phyloP scores from a whole-genome alignment of 2,888 invertebrate genomes.

The Eulithis prunata region DNA sequence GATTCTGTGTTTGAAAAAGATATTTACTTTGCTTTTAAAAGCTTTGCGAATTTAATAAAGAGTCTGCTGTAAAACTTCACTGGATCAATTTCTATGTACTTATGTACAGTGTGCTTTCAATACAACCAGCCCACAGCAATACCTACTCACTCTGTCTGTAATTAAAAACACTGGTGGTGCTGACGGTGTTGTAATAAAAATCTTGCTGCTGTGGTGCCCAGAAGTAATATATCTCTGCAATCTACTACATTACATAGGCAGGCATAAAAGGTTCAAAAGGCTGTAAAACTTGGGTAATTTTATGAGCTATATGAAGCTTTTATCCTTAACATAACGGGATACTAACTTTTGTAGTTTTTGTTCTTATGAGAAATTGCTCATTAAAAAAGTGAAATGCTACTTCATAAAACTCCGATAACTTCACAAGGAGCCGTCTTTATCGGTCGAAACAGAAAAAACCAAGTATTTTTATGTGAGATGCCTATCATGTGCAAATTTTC shows the following conservation, averaged over 20 bases:
- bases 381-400: constrained; percentile 5
- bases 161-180: constrained; percentile 4
- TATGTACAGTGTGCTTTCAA: background rate
- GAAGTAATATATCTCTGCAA: background rate
- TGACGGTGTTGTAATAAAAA: background rate
- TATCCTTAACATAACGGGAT: constrained; percentile 13
- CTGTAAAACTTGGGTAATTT: constrained; percentile 18
- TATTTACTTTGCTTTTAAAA: constrained; percentile 44
- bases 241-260: constrained; percentile 1
- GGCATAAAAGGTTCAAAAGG: constrained; percentile 17
- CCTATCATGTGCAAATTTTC: constrained; percentile 4
- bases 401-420: constrained; percentile 1
- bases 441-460: too few relatives aligned
- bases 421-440: background rate
- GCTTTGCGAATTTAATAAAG: constrained; percentile 38
- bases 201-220: background rate
- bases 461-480: background rate
- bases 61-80: constrained; percentile 10
- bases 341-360: constrained; percentile 7
- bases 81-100: background rate
- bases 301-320: constrained; percentile 10
- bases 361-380: constrained; percentile 15
- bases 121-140: constrained; percentile 5
- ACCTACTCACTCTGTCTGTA: constrained; percentile 1
- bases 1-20: constrained; percentile 50